A percentile compares a stretch with the other conserved stretches of the same genome.
Conservation (phyloP, 2,888 invertebrate species). For the Physocephala rufipes region DNA sequence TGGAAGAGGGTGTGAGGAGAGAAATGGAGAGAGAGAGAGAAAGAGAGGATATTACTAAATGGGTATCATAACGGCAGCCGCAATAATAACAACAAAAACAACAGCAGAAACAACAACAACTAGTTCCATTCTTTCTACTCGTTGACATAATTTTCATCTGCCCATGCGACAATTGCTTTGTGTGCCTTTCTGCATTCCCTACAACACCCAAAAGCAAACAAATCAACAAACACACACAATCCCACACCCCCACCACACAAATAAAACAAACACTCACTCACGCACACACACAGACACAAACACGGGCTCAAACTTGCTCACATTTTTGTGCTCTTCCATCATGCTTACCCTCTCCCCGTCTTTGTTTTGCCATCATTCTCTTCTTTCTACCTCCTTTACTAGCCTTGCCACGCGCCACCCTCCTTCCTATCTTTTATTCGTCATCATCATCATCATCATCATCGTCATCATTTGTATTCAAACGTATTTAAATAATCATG, state of each 20-base stretch:
- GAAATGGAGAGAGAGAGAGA: conserved; percentile 6
- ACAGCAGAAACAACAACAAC: not conserved
- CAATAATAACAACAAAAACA: not conserved
- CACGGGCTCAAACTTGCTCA: conserved; percentile 34
- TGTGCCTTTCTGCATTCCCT: conserved; percentile 32
- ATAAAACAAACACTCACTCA: not conserved
- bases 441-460: no score
- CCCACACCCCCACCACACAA: not conserved
- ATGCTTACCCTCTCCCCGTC: not conserved
- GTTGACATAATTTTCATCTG: conserved; percentile 63
- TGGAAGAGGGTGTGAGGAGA: not conserved
- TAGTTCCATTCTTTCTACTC: conserved; percentile 47
- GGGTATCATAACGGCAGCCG: not conserved
- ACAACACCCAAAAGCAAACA: not conserved
- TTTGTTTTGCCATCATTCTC: not conserved
- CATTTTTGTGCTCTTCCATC: conserved; percentile 42
- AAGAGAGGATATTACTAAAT: not conserved
- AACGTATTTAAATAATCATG: no score
- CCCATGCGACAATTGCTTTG: conserved; percentile 25
- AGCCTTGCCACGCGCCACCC: not conserved
- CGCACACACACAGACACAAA: conserved; percentile 33
- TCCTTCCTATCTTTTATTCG: not conserved
- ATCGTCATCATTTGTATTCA: no score
- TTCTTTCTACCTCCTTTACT: not conserved
- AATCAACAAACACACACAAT: conserved; percentile 35